Conservation (phyloP, 2,113 vertebrate genomes). For the Zosterops japonicus region DNA sequence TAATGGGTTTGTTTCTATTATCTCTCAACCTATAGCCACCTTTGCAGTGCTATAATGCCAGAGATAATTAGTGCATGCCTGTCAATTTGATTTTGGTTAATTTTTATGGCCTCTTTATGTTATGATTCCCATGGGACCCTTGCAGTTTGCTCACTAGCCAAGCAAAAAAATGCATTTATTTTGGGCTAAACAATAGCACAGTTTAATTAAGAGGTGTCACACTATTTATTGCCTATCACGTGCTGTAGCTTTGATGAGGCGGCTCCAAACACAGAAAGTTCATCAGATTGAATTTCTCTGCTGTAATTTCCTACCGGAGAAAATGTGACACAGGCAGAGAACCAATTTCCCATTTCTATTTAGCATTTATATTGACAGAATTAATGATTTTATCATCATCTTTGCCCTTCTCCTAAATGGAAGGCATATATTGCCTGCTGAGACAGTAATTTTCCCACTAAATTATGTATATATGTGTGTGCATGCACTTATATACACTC, state of each 20-base stretch:
- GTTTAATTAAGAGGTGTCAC: conserved; percentile 77
- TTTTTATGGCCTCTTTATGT: conserved; percentile 63
- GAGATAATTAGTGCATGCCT: conserved; percentile 69
- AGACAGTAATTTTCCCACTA: conserved; percentile 16
- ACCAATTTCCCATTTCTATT: conserved; percentile 78
- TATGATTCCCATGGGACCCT: conserved; percentile 45
- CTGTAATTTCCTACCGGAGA: conserved; percentile 73
- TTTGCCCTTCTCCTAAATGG: conserved; percentile 67
- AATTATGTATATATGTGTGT: not conserved
- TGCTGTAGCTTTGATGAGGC: conserved; percentile 63
- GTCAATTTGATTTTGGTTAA: conserved; percentile 71
- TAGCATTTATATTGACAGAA: conserved; percentile 83
- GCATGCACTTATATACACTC: not conserved
- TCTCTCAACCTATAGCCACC: conserved; percentile 36
- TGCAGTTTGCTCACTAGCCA: conserved; percentile 6
- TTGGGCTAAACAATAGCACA: conserved; percentile 57
- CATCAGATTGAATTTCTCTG: conserved; percentile 72
- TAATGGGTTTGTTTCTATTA: conserved; percentile 62
- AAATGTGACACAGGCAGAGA: conserved; percentile 70
- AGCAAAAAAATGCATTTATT: conserved; percentile 55
- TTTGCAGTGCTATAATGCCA: conserved; percentile 48
- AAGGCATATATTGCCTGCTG: conserved; percentile 41
- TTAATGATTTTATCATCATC: conserved; percentile 79
- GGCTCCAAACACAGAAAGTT: conserved; percentile 60
- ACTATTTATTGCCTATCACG: conserved; percentile 61